phyloP scores from a whole-genome alignment of 2,888 invertebrate species.

The Buathra laborator region DNA sequence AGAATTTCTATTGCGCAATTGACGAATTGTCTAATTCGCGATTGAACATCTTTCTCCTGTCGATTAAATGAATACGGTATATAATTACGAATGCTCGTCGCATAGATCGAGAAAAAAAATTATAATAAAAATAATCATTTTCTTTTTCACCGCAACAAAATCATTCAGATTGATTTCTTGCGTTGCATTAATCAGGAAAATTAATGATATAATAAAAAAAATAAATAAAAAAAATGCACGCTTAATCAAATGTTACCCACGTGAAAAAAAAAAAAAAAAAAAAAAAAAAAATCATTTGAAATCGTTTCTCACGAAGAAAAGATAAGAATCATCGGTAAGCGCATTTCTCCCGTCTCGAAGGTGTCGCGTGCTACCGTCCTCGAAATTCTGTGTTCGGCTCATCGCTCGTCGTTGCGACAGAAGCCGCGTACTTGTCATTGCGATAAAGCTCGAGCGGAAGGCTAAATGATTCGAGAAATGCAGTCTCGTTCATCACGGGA shows the following conservation, averaged over 20 bases:
- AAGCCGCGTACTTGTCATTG: conserved; percentile 27
- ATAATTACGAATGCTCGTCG: neutral
- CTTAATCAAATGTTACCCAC: too few species aligned
- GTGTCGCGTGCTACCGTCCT: conserved; percentile 46
- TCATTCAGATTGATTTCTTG: too few species aligned
- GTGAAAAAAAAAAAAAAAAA: neutral
- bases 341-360: neutral
- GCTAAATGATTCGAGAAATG: conserved; percentile 23
- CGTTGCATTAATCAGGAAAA: too few species aligned
- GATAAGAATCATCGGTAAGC: conserved; percentile 13
- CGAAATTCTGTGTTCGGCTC: conserved; percentile 13
- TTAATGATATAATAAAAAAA: too few species aligned
- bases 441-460: conserved; percentile 18
- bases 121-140: too few species aligned
- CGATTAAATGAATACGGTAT: neutral
- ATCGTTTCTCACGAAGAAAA: neutral
- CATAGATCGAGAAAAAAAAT: neutral
- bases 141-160: too few species aligned
- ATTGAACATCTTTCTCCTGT: neutral
- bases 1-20: neutral
- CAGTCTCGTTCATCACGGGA: conserved; percentile 8
- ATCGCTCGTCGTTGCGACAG: conserved; percentile 27
- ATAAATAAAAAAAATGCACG: too few species aligned
- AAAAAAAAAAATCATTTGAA: too few species aligned
- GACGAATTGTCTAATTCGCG: neutral